These are phyloP conservation scores for Phragmatobia fuliginosa DNA, from an alignment of 2,888 invertebrate species.

Conservation along the genomic window DNA sequence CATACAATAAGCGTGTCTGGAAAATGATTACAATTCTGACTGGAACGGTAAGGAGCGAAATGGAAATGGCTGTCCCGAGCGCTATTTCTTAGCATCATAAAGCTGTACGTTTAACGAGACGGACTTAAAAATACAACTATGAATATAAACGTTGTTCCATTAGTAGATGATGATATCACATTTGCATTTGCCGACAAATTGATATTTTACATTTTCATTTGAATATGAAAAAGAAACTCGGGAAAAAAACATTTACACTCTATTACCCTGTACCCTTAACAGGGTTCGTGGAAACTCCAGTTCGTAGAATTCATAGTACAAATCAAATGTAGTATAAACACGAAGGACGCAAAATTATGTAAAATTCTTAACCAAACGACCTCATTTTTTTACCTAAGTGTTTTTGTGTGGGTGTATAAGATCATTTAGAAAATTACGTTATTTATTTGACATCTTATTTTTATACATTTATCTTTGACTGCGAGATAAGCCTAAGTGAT, in stretches of 20 bases:
- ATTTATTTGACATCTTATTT: not conserved
- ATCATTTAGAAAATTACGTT: not conserved
- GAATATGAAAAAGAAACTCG: constrained; percentile 3
- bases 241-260: constrained; percentile 9
- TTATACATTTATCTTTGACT: not conserved
- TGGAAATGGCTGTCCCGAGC: constrained; percentile 35
- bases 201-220: constrained; percentile 14
- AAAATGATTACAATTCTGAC: constrained; percentile 34
- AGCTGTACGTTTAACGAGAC: constrained; percentile 39
- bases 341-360: constrained; percentile 7
- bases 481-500: not conserved
- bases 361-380: constrained; percentile 11
- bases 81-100: constrained; percentile 30
- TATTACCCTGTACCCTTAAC: constrained; percentile 9
- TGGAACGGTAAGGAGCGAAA: constrained; percentile 27
- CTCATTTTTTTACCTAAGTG: constrained; percentile 9
- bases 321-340: constrained; percentile 19
- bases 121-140: constrained; percentile 37
- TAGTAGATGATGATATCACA: constrained; percentile 24
- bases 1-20: constrained; percentile 21
- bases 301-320: constrained; percentile 14
- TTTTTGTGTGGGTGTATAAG: constrained; percentile 7
- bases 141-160: constrained; percentile 33
- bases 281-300: not conserved
- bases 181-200: constrained; percentile 25